phyloP scores from a whole-genome alignment of 2,888 invertebrate genomes.

The Anoncus sp. region DNA sequence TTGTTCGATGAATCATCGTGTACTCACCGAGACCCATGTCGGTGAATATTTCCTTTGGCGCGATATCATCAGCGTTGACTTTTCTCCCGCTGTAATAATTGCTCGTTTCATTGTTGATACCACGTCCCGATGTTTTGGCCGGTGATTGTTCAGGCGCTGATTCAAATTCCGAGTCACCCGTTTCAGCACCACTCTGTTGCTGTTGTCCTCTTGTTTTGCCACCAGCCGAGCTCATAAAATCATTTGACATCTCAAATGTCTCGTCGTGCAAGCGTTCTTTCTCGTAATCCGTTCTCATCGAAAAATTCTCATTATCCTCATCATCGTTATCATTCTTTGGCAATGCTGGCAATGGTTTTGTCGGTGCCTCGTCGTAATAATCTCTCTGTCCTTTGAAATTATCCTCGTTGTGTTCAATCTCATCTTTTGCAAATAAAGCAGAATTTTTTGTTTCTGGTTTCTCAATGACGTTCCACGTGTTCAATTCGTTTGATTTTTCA shows the following conservation, averaged over 20 bases:
- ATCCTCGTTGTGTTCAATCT: slow-evolving; percentile 27
- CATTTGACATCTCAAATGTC: slow-evolving; percentile 70
- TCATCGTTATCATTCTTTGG: slow-evolving; percentile 69
- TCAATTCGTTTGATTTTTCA: no score
- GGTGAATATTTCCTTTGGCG: slow-evolving; percentile 88
- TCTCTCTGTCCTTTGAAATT: slow-evolving; percentile 16
- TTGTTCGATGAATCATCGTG: background rate
- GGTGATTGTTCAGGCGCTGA: slow-evolving; percentile 78
- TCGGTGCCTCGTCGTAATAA: slow-evolving; percentile 70
- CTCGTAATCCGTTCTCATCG: slow-evolving; percentile 45
- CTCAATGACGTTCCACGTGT: slow-evolving; percentile 69
- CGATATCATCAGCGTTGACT: slow-evolving; percentile 78
- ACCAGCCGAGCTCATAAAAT: slow-evolving; percentile 60
- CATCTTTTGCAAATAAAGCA: slow-evolving; percentile 50
- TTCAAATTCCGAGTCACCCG: slow-evolving; percentile 81
- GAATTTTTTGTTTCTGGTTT: slow-evolving; percentile 53
- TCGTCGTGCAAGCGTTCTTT: slow-evolving; percentile 51
- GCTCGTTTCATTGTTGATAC: slow-evolving; percentile 59
- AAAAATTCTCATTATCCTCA: slow-evolving; percentile 62
- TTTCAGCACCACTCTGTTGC: slow-evolving; percentile 67
- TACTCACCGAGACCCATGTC: slow-evolving; percentile 90
- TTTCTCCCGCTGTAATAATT: slow-evolving; percentile 62
- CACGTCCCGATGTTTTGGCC: slow-evolving; percentile 71
- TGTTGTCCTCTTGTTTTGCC: slow-evolving; percentile 37
- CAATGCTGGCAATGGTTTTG: slow-evolving; percentile 78